Percentiles rank a stretch among this genome's conserved stretches.
phyloP scores from a whole-genome alignment of 1,140 invertebrate genomes.

The Danaus plexippus region DNA sequence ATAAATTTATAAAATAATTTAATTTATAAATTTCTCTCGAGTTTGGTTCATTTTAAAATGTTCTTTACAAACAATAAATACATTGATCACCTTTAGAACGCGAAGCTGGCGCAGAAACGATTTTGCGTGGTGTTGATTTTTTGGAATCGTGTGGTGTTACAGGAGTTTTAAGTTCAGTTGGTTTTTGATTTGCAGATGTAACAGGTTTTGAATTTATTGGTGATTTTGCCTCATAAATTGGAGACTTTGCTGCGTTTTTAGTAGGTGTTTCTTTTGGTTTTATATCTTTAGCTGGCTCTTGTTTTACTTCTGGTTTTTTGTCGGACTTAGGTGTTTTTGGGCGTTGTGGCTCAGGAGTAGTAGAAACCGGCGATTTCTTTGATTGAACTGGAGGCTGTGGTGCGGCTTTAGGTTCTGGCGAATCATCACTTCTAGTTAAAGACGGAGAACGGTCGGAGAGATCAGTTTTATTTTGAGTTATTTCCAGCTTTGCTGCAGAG shows the following conservation, averaged over 20 bases:
- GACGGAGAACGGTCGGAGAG: slow-evolving; percentile 66
- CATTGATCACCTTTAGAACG: slow-evolving; percentile 55
- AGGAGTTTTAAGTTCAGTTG: slow-evolving; percentile 43
- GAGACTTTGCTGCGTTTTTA: slow-evolving; percentile 45
- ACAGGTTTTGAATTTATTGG: slow-evolving; percentile 43
- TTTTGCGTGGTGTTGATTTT: slow-evolving; percentile 54
- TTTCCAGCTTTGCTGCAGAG: slow-evolving; percentile 29
- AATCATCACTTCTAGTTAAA: slow-evolving; percentile 67
- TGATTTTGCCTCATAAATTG: slow-evolving; percentile 43
- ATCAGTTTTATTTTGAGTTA: slow-evolving; percentile 42
- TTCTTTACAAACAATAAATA: slow-evolving; percentile 6
- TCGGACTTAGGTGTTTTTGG: slow-evolving; percentile 60
- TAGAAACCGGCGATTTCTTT: slow-evolving; percentile 38
- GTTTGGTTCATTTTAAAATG: slow-evolving; percentile 45
- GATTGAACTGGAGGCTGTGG: slow-evolving; percentile 32
- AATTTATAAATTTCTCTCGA: neutral
- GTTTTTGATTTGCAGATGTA: slow-evolving; percentile 36
- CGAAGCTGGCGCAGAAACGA: slow-evolving; percentile 49
- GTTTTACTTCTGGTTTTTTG: slow-evolving; percentile 32
- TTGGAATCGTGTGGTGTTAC: slow-evolving; percentile 39
- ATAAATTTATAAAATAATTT: neutral
- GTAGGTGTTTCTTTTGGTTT: slow-evolving; percentile 27
- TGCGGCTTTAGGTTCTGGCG: slow-evolving; percentile 59
- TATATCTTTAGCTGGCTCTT: slow-evolving; percentile 26
- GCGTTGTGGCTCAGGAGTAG: slow-evolving; percentile 48